Conservation (phyloP, 2,888 invertebrate genomes). For the Lycaena phlaeas region DNA sequence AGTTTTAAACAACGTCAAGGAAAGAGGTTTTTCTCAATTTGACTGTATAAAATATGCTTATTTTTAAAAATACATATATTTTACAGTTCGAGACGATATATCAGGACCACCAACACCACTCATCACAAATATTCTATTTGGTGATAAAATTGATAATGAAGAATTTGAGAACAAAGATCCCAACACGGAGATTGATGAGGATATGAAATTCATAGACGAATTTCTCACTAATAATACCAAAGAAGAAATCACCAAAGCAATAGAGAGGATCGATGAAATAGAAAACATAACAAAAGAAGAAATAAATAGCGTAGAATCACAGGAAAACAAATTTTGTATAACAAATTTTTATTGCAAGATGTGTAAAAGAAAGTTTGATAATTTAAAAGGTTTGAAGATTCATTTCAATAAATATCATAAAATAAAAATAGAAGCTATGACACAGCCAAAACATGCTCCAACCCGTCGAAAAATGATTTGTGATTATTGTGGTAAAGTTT, state of each 20-base stretch:
- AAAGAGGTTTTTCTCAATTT: no score
- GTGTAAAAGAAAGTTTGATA: slow-evolving; percentile 35
- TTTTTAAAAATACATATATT: no score
- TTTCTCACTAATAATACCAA: slow-evolving; percentile 26
- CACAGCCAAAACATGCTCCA: slow-evolving; percentile 9
- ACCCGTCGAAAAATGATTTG: slow-evolving; percentile 25
- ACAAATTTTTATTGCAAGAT: slow-evolving; percentile 36
- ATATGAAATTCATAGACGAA: slow-evolving; percentile 33
- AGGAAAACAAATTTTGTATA: slow-evolving; percentile 30
- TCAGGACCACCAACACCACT: slow-evolving; percentile 43
- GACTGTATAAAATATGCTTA: no score
- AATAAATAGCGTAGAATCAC: slow-evolving; percentile 5
- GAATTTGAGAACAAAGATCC: not conserved
- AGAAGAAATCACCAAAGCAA: not conserved
- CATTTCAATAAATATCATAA: slow-evolving; percentile 36
- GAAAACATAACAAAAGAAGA: not conserved
- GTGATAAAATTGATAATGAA: slow-evolving; percentile 23
- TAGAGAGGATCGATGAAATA: not conserved
- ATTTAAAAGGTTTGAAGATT: slow-evolving; percentile 27
- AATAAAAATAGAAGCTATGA: slow-evolving; percentile 21
- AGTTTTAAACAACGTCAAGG: no score
- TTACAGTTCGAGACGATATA: slow-evolving; percentile 23
- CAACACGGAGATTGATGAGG: slow-evolving; percentile 15
- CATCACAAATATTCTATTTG: slow-evolving; percentile 51
- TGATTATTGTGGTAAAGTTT: slow-evolving; percentile 31